Conservation (phyloP, 2,797 vertebrate species). For the Ceryle rudis region DNA sequence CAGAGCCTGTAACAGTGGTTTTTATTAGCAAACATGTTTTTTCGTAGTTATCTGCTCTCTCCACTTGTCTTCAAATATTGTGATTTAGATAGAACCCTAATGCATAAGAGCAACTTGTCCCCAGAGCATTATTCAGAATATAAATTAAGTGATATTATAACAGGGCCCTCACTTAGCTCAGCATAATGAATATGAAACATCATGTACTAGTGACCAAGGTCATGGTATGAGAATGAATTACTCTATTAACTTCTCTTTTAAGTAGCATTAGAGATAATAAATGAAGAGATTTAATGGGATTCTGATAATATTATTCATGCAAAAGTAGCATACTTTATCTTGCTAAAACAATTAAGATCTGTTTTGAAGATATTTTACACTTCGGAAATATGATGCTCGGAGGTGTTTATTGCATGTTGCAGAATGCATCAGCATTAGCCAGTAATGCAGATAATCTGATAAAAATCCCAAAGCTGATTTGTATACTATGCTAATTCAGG, state of each 20-base stretch:
- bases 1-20: neutral
- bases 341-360: constrained; percentile 81
- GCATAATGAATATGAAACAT: constrained; percentile 95
- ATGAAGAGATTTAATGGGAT: constrained; percentile 80
- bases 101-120: constrained; percentile 87
- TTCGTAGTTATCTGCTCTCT: constrained; percentile 63
- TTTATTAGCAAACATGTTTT: constrained; percentile 1
- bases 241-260: constrained; percentile 96
- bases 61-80: constrained; percentile 66
- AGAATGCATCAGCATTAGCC: constrained; percentile 78
- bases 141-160: constrained; percentile 99
- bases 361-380: constrained; percentile 62
- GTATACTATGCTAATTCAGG: constrained; percentile 87
- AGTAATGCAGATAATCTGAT: constrained; percentile 88
- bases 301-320: constrained; percentile 89
- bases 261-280: constrained; percentile 93
- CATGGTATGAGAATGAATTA: constrained; percentile 93
- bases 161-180: constrained; percentile 88
- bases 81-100: constrained; percentile 85
- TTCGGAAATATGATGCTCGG: constrained; percentile 68
- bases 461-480: constrained; percentile 88
- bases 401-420: constrained; percentile 61
- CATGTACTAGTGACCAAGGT: constrained; percentile 93
- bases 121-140: constrained; percentile 91
- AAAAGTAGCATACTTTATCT: constrained; percentile 82